Evolutionary conservation across 2,888 invertebrate genomes (phyloP), one percentile per base, ranked within the genome.

Genomic region (Sphecodes monilicornis): DNA sequence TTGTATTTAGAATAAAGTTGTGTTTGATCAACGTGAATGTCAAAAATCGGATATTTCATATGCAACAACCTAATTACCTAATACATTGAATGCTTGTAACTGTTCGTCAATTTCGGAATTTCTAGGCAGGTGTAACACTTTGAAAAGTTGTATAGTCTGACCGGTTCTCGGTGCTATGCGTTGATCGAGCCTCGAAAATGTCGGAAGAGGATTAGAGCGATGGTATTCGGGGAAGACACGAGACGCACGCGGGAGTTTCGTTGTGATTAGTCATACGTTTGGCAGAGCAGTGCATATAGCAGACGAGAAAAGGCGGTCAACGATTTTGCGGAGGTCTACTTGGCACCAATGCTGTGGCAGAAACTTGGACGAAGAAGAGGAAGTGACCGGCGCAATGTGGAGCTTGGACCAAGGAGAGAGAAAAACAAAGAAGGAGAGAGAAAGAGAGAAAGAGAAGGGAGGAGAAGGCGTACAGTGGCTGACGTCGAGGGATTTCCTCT

Each of bases 401-500:
- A 68, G 46, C 32, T 32, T 36, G 50, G 43, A 36, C 29, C 41
- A 18, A 10, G 22, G 29, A 18, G 11, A 10, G 41, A n/a, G 13
- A 39, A 3, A 66, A 8, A 66, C 50, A 39, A 29, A 50, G 29
- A 18, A 13, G 16, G 22, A 41, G 39, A 57, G 32, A 72, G 32
- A 29, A 1, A 60, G 54, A 60, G 39, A 41, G 41, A 68, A 18
- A 10, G 36, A 36, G 36, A 36, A 0, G 18, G 39, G 10, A 3
- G 3, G 36, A n/a, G 36, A 22, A 22, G 26, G 8, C 10, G 16
- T 0, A n/a, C 3, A 41, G n/a, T 4, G 66, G 72, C 29, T 89
- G 89, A 89, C 88, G 90, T 88, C 80, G 77, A 81, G 88, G 90
- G 86, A 90, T 90, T 88, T 85, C 90, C 90, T 85, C 70, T 73